Evolutionary conservation across 2,888 invertebrate species (phyloP).

Genomic region (Meteorus cinctellus): DNA sequence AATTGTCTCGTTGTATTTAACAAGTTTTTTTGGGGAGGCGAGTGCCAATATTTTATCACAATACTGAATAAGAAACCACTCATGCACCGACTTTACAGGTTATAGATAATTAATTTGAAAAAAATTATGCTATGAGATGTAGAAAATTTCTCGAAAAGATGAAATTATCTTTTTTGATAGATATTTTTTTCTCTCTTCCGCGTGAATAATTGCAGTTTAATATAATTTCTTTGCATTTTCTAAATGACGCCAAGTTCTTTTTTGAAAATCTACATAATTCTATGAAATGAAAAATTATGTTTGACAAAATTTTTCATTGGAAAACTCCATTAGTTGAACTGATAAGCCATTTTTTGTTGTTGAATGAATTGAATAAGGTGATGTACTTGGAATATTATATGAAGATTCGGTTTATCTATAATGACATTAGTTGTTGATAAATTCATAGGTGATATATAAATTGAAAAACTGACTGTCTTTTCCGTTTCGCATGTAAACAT

Average conservation of each 20-base stretch:
- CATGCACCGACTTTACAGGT: background rate
- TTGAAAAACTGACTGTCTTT: background rate
- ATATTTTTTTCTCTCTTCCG: background rate
- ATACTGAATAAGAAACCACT: background rate
- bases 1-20: background rate
- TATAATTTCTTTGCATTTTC: background rate
- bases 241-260: background rate
- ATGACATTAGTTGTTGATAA: background rate
- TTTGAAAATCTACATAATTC: too few species aligned
- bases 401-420: background rate
- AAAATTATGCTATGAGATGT: background rate
- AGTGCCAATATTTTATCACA: slow-evolving; percentile 14
- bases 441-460: background rate
- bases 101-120: background rate
- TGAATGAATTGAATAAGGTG: too few species aligned
- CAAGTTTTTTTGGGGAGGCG: background rate
- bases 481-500: background rate
- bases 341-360: too few species aligned
- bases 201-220: too few species aligned
- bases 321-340: too few species aligned
- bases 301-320: too few species aligned
- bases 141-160: background rate
- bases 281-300: too few species aligned
- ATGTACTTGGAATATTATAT: background rate
- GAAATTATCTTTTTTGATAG: background rate